phyloP scores from a whole-genome alignment of 2,888 invertebrate genomes.

The Bhutanitis thaidina region DNA sequence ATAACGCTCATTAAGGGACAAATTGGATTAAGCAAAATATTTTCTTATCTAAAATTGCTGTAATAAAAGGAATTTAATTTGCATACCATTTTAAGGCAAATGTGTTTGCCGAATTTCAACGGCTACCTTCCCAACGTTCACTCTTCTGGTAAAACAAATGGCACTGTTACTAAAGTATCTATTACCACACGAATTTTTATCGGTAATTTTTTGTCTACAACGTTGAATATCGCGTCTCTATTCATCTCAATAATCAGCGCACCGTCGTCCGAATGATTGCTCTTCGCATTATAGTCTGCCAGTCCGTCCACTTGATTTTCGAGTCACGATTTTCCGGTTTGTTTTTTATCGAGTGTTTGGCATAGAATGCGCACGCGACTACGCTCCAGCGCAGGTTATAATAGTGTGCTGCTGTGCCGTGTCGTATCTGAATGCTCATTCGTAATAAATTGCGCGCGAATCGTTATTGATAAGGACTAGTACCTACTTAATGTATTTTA shows the following conservation, averaged over 20 bases:
- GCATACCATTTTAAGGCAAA: constrained; percentile 12
- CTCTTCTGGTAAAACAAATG: constrained; percentile 4
- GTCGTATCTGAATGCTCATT: constrained; percentile 11
- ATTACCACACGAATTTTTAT: constrained; percentile 1
- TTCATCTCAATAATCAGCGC: constrained; percentile 12
- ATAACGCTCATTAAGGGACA: neutral
- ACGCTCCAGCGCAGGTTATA: constrained; percentile 24
- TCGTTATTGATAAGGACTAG: constrained; percentile 26
- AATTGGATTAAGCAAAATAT: neutral
- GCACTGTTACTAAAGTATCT: constrained; percentile 3
- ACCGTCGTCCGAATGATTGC: constrained; percentile 16
- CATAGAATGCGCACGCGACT: constrained; percentile 21
- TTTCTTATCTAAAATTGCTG: neutral
- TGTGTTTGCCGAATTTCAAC: neutral
- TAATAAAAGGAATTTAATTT: constrained; percentile 1
- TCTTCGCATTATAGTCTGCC: constrained; percentile 20
- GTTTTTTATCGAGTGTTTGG: constrained; percentile 16
- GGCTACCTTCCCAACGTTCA: neutral
- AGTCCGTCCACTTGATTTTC: constrained; percentile 23
- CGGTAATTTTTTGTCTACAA: neutral
- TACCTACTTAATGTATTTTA: neutral
- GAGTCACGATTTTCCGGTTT: constrained; percentile 31
- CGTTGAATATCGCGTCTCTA: neutral
- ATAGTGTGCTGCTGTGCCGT: constrained; percentile 15
- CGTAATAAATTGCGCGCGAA: constrained; percentile 23